A percentile compares a stretch with the other conserved stretches of the same genome.
Evolutionary conservation across 2,888 invertebrate species (phyloP).

Genomic region (Orthosia gracilis): DNA sequence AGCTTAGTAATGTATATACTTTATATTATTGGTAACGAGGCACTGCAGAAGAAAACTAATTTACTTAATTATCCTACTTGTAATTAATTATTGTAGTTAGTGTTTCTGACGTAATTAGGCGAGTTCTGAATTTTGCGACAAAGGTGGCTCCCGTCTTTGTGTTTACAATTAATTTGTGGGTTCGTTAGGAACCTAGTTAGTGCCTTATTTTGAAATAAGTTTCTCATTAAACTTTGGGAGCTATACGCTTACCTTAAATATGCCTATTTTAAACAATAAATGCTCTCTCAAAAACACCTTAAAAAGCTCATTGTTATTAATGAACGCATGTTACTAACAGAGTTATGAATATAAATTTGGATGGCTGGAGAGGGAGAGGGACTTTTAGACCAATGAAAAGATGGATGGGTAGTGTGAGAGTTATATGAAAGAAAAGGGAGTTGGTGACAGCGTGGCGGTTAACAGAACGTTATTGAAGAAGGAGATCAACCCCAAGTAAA

Average conservation of each 20-base stretch:
- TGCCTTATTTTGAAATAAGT: neutral
- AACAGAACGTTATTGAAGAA: too few species aligned
- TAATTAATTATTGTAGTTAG: slow-evolving; percentile 54
- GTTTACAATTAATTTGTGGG: slow-evolving; percentile 46
- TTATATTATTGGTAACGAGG: slow-evolving; percentile 22
- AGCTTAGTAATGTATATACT: neutral
- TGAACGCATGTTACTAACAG: too few species aligned
- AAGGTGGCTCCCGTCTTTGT: slow-evolving; percentile 49
- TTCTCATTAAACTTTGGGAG: neutral
- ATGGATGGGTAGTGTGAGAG: too few species aligned
- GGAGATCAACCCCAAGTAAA: too few species aligned
- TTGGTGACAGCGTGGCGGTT: too few species aligned
- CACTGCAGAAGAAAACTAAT: slow-evolving; percentile 25
- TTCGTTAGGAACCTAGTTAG: neutral
- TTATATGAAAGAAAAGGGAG: too few species aligned
- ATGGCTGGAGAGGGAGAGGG: too few species aligned
- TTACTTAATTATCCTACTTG: slow-evolving; percentile 40
- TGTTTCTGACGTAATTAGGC: slow-evolving; percentile 45
- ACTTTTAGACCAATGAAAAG: too few species aligned
- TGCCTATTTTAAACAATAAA: neutral
- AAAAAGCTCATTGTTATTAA: too few species aligned
- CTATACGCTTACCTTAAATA: neutral
- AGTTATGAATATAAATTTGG: too few species aligned
- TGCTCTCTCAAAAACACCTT: neutral
- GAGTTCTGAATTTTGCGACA: slow-evolving; percentile 32